Conservation (phyloP, 2,888 invertebrate species). For the Suillia variegata region DNA sequence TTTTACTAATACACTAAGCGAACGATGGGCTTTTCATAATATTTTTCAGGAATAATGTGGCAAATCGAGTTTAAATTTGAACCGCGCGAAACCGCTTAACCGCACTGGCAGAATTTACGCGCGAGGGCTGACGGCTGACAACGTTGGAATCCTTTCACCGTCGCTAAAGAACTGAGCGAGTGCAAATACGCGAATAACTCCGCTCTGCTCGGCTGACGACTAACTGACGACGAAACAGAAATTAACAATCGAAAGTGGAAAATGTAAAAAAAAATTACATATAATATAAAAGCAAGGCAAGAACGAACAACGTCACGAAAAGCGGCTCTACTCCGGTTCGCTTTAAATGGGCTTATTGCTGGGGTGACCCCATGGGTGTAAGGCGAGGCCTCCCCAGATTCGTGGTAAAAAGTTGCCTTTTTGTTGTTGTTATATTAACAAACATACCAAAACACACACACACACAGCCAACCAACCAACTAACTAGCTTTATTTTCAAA, state of each 20-base stretch:
- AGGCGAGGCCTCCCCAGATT: background rate
- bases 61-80: too few species aligned
- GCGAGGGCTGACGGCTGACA: too few species aligned
- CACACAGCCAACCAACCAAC: background rate
- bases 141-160: conserved; percentile 59
- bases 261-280: too few species aligned
- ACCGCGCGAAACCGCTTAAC: too few species aligned
- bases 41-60: too few species aligned
- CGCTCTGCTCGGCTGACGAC: conserved; percentile 36
- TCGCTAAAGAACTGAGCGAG: conserved; percentile 55
- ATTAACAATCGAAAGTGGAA: conserved; percentile 9
- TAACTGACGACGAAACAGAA: conserved; percentile 42
- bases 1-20: too few species aligned
- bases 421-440: background rate
- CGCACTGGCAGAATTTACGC: too few species aligned
- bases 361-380: background rate
- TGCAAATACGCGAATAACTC: conserved; percentile 51
- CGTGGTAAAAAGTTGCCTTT: background rate
- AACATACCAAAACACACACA: background rate
- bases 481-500: too few species aligned
- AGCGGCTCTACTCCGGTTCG: background rate
- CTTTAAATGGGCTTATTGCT: background rate
- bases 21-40: too few species aligned
- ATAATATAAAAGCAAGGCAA: too few species aligned
- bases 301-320: too few species aligned